A percentile compares a stretch with the other conserved stretches of the same genome.
phyloP scores from a whole-genome alignment of 2,797 vertebrate genomes.

The Ataeniobius toweri region DNA sequence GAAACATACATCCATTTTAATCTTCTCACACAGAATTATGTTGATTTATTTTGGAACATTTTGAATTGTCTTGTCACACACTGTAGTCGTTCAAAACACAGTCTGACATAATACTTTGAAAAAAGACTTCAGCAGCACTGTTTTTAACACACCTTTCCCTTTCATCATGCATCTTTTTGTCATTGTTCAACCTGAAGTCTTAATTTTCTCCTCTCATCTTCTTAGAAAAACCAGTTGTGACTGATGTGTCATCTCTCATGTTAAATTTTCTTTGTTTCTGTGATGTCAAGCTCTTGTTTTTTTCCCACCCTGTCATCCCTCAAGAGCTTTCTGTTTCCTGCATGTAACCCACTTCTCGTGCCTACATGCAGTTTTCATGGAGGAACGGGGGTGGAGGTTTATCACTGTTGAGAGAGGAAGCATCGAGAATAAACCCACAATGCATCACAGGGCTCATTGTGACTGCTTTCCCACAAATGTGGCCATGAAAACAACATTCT shows the following conservation, averaged over 20 bases:
- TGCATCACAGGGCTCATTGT: constrained; percentile 33
- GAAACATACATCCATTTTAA: constrained; percentile 1
- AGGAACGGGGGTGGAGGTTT: constrained; percentile 41
- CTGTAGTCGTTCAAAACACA: neutral
- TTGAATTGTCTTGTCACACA: neutral
- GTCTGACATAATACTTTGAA: neutral
- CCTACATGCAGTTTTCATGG: constrained; percentile 35
- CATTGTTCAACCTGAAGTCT: constrained; percentile 14
- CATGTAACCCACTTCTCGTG: constrained; percentile 61
- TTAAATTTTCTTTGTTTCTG: constrained; percentile 29
- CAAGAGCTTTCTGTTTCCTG: constrained; percentile 51
- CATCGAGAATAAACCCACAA: constrained; percentile 43
- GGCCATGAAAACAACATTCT: neutral
- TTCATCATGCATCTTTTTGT: constrained; percentile 18
- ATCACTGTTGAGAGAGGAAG: constrained; percentile 52
- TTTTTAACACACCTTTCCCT: constrained; percentile 17
- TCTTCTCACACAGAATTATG: neutral
- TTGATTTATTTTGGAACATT: neutral
- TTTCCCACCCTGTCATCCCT: constrained; percentile 44
- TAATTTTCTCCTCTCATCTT: constrained; percentile 37
- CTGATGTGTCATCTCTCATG: constrained; percentile 39
- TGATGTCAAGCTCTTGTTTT: constrained; percentile 10
- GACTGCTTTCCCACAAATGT: constrained; percentile 36
- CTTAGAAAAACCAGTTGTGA: constrained; percentile 51
- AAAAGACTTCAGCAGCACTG: neutral